Evolutionary conservation across 1,140 invertebrate genomes (phyloP), one percentile per base, ranked within the genome.

Genomic region (Diorhabda sublineata): DNA sequence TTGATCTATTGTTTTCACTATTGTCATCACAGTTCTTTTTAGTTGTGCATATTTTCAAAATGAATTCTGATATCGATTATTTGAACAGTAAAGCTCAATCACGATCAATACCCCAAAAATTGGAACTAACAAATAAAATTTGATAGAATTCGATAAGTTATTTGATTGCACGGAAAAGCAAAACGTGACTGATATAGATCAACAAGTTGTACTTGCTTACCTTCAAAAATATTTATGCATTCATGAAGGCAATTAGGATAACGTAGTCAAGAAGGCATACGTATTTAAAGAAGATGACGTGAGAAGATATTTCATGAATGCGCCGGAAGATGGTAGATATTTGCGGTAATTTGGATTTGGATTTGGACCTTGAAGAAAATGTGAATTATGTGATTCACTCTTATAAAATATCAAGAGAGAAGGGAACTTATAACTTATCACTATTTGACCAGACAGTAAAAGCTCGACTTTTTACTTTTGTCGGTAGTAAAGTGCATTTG

Each of bases 391-490:
- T 42, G 42, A 42, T 61, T 61, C 42, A 61, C 59, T 11, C 4
- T 61, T 61, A 61, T 4, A 61, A 42, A 42, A 61, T 42, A 42
- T 42, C 42, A 61, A 61, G 59, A 2, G 42, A 61, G 59, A 61
- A 61, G 42, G 42, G 42, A 61, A 42, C n/a, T 11, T 42, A 61
- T 61, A 47, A 42, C 11, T 11, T 11, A 59, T 59, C 11, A 59
- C 58, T 59, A 59, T 59, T 41, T n/a, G 42, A 42, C 59, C 59
- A 61, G 59, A 61, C 42, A 61, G 59, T 61, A 42, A 42, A 42
- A 42, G 59, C 59, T 61, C 59, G 59, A 61, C 59, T 4, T 61
- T 42, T 61, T 42, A 61, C 59, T 42, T 4, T 41, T 61, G 59
- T 9, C 42, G 59, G 42, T 42, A 61, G 11, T 3, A 7, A 61